These are phyloP conservation scores for Eilema depressum DNA, from an alignment of 2,888 invertebrate genomes.

Conservation along the genomic window DNA sequence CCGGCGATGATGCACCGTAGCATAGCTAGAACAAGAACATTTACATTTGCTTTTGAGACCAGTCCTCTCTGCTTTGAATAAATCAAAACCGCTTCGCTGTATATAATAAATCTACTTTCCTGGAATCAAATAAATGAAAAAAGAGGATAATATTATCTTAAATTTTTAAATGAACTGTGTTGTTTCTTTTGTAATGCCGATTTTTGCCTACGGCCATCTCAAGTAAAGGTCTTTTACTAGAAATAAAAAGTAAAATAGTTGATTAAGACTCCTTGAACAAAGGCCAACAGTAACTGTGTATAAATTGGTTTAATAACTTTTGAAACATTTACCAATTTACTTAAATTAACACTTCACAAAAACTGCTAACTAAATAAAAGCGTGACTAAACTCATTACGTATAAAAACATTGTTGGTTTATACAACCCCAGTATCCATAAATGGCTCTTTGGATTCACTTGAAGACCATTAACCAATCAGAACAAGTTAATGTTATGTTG, in stretches of 20 bases:
- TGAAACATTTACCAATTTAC: slow-evolving; percentile 33
- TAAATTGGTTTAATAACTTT: slow-evolving; percentile 36
- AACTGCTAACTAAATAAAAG: slow-evolving; percentile 28
- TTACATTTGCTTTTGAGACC: background rate
- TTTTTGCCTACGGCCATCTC: slow-evolving; percentile 17
- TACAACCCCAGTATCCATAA: slow-evolving; percentile 49
- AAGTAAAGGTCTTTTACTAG: slow-evolving; percentile 18
- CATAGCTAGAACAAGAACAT: slow-evolving; percentile 90
- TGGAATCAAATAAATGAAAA: slow-evolving; percentile 37
- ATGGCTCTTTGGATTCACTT: slow-evolving; percentile 49
- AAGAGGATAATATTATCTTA: slow-evolving; percentile 22
- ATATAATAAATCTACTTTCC: slow-evolving; percentile 21
- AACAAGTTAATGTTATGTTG: slow-evolving; percentile 50
- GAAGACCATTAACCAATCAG: slow-evolving; percentile 56
- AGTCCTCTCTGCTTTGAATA: background rate
- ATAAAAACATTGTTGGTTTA: slow-evolving; percentile 43
- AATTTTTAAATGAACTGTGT: slow-evolving; percentile 30
- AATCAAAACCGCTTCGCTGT: background rate
- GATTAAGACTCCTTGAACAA: slow-evolving; percentile 35
- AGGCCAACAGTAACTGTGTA: slow-evolving; percentile 8
- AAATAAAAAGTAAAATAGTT: slow-evolving; percentile 34
- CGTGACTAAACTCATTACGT: slow-evolving; percentile 52
- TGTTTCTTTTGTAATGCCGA: slow-evolving; percentile 18
- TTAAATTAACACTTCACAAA: slow-evolving; percentile 32
- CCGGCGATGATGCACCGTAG: slow-evolving; percentile 99